phyloP scores from a whole-genome alignment of 1,140 invertebrate species.

The Stratiolaelaps scimitus region DNA sequence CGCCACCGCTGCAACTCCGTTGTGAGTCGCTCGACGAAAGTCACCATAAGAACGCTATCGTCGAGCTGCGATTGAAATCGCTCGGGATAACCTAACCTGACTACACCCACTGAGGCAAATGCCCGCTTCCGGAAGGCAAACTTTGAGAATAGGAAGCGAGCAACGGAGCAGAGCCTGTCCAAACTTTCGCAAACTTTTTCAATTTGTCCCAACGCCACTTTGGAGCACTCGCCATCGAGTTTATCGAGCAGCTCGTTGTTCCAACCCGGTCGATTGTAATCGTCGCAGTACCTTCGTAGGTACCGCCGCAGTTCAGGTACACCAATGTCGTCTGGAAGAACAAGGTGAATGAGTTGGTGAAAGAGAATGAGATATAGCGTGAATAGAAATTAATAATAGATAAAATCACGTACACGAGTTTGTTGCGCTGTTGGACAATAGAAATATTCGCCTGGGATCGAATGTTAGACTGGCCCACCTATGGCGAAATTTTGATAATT shows the following conservation, averaged over 20 bases:
- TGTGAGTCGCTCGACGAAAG: not conserved
- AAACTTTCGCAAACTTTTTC: not conserved
- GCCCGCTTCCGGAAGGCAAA: not conserved
- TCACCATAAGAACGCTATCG: constrained; percentile 16
- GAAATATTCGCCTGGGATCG: too few relatives aligned
- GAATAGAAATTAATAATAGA: too few relatives aligned
- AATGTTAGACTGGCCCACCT: too few relatives aligned
- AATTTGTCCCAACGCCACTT: not conserved
- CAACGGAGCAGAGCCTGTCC: not conserved
- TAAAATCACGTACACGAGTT: too few relatives aligned
- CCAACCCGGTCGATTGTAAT: not conserved
- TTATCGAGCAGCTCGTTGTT: not conserved
- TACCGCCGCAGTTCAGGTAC: not conserved
- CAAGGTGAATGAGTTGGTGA: not conserved
- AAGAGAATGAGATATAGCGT: too few relatives aligned
- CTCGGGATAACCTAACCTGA: not conserved
- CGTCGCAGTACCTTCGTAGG: not conserved
- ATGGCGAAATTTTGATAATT: too few relatives aligned
- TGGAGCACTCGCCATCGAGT: not conserved
- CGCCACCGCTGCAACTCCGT: not conserved
- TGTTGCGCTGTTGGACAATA: too few relatives aligned
- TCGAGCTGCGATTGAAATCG: not conserved
- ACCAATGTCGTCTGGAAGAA: not conserved
- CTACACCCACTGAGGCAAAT: not conserved
- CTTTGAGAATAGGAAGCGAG: constrained; percentile 9